phyloP scores from a whole-genome alignment of 2,888 invertebrate species.

The Melinaea marsaeus region DNA sequence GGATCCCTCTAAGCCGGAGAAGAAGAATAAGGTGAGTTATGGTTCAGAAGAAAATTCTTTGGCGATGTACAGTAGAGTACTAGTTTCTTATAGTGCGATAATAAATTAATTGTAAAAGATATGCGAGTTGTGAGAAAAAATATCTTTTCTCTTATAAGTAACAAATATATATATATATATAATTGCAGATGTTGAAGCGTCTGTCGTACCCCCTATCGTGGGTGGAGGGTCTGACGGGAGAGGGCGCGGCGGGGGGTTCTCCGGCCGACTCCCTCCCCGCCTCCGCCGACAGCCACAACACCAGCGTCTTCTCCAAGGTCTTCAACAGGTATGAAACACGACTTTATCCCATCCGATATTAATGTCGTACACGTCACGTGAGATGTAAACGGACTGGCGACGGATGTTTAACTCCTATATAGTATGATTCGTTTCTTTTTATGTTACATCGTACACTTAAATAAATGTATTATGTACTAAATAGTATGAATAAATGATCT shows the following conservation, averaged over 20 bases:
- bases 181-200: constrained; percentile 90
- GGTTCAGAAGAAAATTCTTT: neutral
- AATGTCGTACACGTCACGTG: constrained; percentile 4
- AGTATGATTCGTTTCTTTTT: too few relatives aligned
- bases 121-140: too few relatives aligned
- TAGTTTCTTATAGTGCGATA: too few relatives aligned
- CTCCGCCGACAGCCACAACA: constrained; percentile 80
- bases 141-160: too few relatives aligned
- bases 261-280: constrained; percentile 78
- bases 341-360: constrained; percentile 5
- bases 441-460: neutral
- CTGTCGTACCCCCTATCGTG: constrained; percentile 94
- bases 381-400: neutral
- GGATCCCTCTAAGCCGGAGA: constrained; percentile 77
- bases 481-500: neutral
- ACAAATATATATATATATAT: neutral
- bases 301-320: constrained; percentile 90
- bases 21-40: constrained; percentile 84
- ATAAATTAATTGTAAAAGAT: too few relatives aligned
- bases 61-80: too few relatives aligned
- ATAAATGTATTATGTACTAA: neutral
- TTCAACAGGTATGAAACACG: constrained; percentile 84
- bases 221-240: constrained; percentile 93
- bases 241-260: constrained; percentile 77
- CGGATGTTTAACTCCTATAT: too few relatives aligned